Evolutionary conservation across 2,113 vertebrate genomes (phyloP).

Genomic region (Lophochroa leadbeateri): DNA sequence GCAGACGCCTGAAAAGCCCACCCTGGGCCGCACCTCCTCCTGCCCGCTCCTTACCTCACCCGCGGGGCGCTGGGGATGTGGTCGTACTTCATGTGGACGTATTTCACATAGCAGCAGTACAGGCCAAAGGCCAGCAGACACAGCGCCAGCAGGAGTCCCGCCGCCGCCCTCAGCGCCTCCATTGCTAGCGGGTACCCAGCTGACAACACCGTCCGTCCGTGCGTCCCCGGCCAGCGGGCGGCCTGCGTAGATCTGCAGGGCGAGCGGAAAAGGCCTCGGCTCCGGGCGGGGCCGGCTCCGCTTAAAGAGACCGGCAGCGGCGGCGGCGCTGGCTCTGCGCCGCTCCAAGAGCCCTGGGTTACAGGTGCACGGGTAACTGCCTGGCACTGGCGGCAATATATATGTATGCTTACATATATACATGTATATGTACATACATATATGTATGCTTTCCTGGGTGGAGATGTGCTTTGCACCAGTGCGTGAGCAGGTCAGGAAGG

Average conservation of each 20-base stretch:
- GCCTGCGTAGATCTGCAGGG: too few relatives aligned
- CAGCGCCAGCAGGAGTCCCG: constrained; percentile 10
- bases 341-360: rapidly evolving
- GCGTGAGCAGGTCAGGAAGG: neutral
- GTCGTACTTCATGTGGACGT: constrained; percentile 77
- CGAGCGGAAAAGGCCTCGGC: rapidly evolving
- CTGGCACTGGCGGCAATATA: neutral
- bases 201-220: neutral
- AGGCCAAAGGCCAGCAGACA: constrained; percentile 45
- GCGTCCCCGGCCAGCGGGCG: too few relatives aligned
- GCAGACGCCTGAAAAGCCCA: neutral
- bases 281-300: neutral
- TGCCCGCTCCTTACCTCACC: constrained; percentile 68
- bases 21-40: neutral
- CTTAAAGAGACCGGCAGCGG: neutral
- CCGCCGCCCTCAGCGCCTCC: neutral
- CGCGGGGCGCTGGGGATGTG: constrained; percentile 80
- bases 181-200: neutral
- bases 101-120: constrained; percentile 74
- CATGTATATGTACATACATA: neutral
- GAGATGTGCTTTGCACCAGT: neutral
- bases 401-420: neutral
- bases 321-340: neutral
- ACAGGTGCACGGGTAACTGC: neutral
- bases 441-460: too few relatives aligned